Percentiles rank a stretch among this genome's conserved stretches.
Evolutionary conservation across 2,888 invertebrate genomes (phyloP).

Genomic region (Machimus atricapillus): DNA sequence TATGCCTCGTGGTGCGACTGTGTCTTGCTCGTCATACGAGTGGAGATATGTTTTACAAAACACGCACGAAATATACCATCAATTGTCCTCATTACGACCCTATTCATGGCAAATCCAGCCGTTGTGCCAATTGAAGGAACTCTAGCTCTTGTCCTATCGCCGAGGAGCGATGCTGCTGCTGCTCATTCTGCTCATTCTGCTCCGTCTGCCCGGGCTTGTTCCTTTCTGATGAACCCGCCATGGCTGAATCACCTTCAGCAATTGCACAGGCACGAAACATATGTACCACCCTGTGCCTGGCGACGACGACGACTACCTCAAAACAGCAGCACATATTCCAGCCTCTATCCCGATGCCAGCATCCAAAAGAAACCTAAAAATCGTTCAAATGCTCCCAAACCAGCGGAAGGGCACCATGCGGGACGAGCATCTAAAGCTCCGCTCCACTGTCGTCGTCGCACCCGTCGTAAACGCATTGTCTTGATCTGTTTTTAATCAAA

Average conservation of each 20-base stretch:
- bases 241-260: background rate
- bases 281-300: background rate
- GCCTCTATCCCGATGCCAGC: background rate
- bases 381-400: background rate
- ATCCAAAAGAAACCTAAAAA: slow-evolving; percentile 3
- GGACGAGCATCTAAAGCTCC: slow-evolving; percentile 7
- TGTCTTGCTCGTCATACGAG: slow-evolving; percentile 9
- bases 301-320: background rate
- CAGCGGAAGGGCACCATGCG: background rate
- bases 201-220: background rate
- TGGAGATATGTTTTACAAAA: slow-evolving; percentile 37
- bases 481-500: slow-evolving; percentile 43
- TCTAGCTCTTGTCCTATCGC: background rate
- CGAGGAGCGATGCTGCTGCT: background rate
- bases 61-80: slow-evolving; percentile 49
- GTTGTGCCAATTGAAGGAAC: slow-evolving; percentile 38
- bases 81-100: slow-evolving; percentile 50
- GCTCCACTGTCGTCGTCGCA: background rate
- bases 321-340: background rate
- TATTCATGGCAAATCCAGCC: slow-evolving; percentile 48
- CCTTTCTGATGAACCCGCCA: slow-evolving; percentile 10
- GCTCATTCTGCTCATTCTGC: slow-evolving; percentile 1
- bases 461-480: slow-evolving; percentile 11
- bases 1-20: slow-evolving; percentile 14
- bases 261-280: background rate